Base-by-base conservation (phyloP, 92 coral and sea anemone genomes). In the Epizoanthus scotinus region DNA sequence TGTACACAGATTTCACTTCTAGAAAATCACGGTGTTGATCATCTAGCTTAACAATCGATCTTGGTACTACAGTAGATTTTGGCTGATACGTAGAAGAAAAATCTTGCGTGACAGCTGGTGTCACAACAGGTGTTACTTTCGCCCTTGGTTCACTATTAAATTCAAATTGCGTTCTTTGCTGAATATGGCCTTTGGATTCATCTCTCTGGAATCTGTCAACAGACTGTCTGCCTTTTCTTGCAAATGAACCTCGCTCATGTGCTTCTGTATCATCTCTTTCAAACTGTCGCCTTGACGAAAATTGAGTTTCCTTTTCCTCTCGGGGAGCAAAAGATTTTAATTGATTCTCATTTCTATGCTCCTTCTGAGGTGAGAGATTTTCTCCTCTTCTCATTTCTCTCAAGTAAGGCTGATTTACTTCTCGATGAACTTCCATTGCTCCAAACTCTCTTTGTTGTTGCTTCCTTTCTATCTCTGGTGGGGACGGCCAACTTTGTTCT, bases 191-290 rank as follows among this genome's bases (percentile, higher is more conserved):
- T 21, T 59, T 67, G 26, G 34, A 36, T 12, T 47, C 36, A 34
- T 28, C 24, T 9, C 56, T 59, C 26, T 60, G 22, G 44, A 57
- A 75, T 10, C 56, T 75, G 26, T 67, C 54, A 59, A 75, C 69
- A 58, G 81, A 75, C 38, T 75, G 68, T 52, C 81, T 75, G 55
- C 81, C 81, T 26, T 24, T 75, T 0, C 21, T 0, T 38, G 68
- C 55, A 38, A 34, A 59, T 22, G 22, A 36, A 13, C 40, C 29
- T 8, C 21, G 26, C 5, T 6, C 56, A 8, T 2, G 56, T 75
- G 22, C 25, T 38, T 14, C 12, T 28, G 52, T 27, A 53, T 53
- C 44, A 9, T 28, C 78, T 28, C 22, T 71, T 28, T 36, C 52
- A 38, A 60, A 0, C 59, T 38, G 21, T 53, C 61, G 8, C 13